Percentiles rank a stretch among this genome's conserved stretches.
Conservation (phyloP, 2,797 vertebrate species). For the Phoxinus dragarum region DNA sequence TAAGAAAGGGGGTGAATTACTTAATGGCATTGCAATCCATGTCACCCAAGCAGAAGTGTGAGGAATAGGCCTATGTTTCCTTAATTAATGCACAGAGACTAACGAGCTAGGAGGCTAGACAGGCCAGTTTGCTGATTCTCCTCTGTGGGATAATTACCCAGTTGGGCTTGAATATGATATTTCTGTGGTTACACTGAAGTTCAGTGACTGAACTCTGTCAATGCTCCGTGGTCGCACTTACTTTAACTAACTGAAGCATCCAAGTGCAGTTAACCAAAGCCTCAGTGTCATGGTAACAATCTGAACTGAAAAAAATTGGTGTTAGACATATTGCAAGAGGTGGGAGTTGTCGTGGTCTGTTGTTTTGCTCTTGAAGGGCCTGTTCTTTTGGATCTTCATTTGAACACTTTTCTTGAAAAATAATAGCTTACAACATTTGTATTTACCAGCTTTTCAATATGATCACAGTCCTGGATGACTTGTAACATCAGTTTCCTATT, state of each 20-base stretch:
- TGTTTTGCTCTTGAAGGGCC: neutral
- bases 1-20: neutral
- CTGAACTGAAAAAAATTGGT: constrained; percentile 15
- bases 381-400: neutral
- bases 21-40: neutral
- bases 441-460: neutral
- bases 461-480: neutral
- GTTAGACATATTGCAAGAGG: constrained; percentile 8
- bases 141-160: constrained; percentile 19
- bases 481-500: neutral
- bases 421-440: neutral
- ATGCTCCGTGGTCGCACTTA: neutral
- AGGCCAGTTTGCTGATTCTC: constrained; percentile 14
- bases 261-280: constrained; percentile 15
- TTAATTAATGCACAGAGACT: constrained; percentile 33
- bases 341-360: neutral
- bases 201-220: neutral
- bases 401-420: neutral
- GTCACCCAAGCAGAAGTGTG: constrained; percentile 23
- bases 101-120: constrained; percentile 28
- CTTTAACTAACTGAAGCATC: neutral
- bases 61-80: neutral
- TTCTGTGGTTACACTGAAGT: neutral
- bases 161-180: constrained; percentile 14
- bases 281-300: constrained; percentile 23